Percentiles rank a stretch among this genome's conserved stretches.
Conservation (phyloP, 2,797 vertebrate species). For the Sphenopsis melanotis region DNA sequence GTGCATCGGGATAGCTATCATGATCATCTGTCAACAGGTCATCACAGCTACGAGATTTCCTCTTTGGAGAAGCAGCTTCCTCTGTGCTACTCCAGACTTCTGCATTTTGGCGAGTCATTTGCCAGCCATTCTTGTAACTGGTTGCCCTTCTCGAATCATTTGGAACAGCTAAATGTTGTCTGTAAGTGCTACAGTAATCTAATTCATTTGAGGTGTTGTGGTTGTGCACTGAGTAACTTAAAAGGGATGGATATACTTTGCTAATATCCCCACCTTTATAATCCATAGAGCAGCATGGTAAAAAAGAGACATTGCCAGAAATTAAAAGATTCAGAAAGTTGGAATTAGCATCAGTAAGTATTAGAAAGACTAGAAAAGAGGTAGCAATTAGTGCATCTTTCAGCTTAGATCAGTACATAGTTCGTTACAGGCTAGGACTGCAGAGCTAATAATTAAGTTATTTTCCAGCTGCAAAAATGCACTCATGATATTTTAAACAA, state of each 20-base stretch:
- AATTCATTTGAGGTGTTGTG: constrained; percentile 77
- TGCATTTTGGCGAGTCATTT: constrained; percentile 80
- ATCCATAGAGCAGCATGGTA: constrained; percentile 91
- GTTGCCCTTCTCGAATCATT: constrained; percentile 81
- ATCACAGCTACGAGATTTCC: constrained; percentile 94
- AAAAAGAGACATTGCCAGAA: constrained; percentile 83
- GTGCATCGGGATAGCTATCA: constrained; percentile 64
- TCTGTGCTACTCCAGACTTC: constrained; percentile 91
- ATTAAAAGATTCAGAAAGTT: constrained; percentile 79
- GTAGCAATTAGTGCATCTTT: constrained; percentile 48
- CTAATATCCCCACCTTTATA: constrained; percentile 94
- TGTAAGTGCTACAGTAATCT: constrained; percentile 71
- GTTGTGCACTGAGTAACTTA: constrained; percentile 84
- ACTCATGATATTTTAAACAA: not conserved
- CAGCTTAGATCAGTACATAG: not conserved
- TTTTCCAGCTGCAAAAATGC: not conserved
- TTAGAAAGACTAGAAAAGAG: constrained; percentile 66
- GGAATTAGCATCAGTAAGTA: constrained; percentile 64
- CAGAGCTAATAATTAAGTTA: not conserved
- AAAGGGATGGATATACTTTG: constrained; percentile 85
- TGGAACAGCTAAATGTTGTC: constrained; percentile 80
- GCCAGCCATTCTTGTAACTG: constrained; percentile 88
- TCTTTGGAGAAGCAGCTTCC: constrained; percentile 81
- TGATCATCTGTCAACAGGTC: constrained; percentile 86
- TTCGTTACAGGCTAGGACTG: not conserved